phyloP scores from a whole-genome alignment of 2,888 invertebrate species.

The Andrena bucephala region DNA sequence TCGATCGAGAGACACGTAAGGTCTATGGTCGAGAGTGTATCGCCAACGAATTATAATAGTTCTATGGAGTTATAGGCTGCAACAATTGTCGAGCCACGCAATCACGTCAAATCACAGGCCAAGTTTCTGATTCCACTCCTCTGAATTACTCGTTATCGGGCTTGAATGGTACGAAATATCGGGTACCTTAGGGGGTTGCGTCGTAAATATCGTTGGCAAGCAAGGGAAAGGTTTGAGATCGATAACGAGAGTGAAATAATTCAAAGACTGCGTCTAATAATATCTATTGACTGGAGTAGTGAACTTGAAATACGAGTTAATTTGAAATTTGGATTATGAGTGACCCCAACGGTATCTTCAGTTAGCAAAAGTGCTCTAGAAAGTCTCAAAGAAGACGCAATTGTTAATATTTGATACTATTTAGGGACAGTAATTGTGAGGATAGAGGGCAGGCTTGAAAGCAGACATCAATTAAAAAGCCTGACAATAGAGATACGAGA shows the following conservation, averaged over 20 bases:
- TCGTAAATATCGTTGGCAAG: neutral
- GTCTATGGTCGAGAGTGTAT: neutral
- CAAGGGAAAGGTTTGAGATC: no score
- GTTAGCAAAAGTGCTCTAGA: no score
- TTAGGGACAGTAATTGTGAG: no score
- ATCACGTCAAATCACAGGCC: neutral
- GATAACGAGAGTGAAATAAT: no score
- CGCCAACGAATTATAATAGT: slow-evolving; percentile 18
- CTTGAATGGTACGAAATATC: neutral
- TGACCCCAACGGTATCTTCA: no score
- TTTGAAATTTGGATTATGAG: no score
- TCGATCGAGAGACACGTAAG: slow-evolving; percentile 27
- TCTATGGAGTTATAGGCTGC: neutral
- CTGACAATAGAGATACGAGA: slow-evolving; percentile 14
- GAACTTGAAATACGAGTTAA: no score
- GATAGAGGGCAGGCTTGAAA: no score
- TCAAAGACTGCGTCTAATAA: no score
- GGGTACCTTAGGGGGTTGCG: neutral
- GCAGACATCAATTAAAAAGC: slow-evolving; percentile 8
- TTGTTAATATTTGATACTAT: no score
- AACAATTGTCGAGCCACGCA: slow-evolving; percentile 30
- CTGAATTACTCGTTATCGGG: neutral
- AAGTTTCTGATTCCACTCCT: neutral
- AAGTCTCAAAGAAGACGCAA: no score
- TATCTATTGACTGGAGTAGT: no score